phyloP scores from a whole-genome alignment of 2,113 vertebrate genomes.

The Canis aureus region DNA sequence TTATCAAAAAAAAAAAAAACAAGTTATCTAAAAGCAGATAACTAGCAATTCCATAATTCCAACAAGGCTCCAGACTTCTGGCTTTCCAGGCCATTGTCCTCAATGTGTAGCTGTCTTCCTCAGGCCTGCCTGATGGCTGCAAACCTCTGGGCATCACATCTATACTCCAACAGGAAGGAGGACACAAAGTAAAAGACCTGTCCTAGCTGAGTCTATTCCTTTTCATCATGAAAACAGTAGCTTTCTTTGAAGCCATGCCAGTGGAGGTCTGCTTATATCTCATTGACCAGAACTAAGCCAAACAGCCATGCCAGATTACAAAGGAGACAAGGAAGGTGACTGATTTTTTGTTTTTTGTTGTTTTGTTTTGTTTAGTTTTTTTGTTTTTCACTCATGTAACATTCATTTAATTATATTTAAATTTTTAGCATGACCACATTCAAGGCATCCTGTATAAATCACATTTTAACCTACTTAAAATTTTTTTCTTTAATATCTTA shows the following conservation, averaged over 20 bases:
- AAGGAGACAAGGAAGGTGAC: background rate
- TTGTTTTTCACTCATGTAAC: background rate
- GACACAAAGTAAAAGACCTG: background rate
- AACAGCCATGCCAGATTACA: background rate
- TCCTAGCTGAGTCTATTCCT: background rate
- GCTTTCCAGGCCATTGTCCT: background rate
- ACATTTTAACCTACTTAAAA: background rate
- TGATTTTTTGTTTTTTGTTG: background rate
- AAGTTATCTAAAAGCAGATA: background rate
- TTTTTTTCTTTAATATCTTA: conserved; percentile 24
- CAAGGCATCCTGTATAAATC: background rate
- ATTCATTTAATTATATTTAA: conserved; percentile 33
- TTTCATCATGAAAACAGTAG: conserved; percentile 1
- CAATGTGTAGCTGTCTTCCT: background rate
- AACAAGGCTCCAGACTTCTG: background rate
- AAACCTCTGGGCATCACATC: background rate
- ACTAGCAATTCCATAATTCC: background rate
- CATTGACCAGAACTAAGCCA: background rate
- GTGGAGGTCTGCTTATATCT: background rate
- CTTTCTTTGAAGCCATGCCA: conserved; percentile 13
- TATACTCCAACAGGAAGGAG: background rate
- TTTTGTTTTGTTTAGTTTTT: background rate
- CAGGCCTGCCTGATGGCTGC: background rate
- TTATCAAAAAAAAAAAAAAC: background rate
- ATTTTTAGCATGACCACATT: background rate